Conservation (phyloP, 2,113 vertebrate genomes). For the Saguinus imperator region DNA sequence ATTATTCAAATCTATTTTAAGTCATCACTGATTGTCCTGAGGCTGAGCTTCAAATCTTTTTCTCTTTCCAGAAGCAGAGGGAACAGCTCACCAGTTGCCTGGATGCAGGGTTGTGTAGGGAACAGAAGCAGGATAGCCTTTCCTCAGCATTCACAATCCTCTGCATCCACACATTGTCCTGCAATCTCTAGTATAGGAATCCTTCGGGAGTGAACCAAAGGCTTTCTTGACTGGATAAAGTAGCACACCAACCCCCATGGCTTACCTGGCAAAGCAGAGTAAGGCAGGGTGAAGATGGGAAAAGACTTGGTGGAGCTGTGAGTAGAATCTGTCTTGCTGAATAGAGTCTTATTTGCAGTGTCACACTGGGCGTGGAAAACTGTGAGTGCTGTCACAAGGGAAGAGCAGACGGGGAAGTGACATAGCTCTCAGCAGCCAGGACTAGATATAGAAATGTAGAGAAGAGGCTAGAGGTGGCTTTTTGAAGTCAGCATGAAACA, state of each 20-base stretch:
- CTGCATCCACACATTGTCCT: neutral
- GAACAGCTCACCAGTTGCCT: neutral
- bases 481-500: constrained; percentile 59
- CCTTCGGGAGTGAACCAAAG: neutral
- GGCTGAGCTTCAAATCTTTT: neutral
- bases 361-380: constrained; percentile 68
- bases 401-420: constrained; percentile 82
- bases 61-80: neutral
- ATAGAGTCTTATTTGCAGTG: constrained; percentile 69
- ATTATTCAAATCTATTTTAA: constrained; percentile 8
- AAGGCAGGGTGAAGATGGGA: neutral
- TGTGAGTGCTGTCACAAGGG: constrained; percentile 71
- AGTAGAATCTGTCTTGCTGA: constrained; percentile 61
- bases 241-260: neutral
- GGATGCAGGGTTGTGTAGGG: neutral
- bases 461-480: constrained; percentile 37
- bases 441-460: constrained; percentile 54
- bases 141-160: neutral
- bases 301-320: constrained; percentile 7
- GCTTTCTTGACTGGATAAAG: neutral
- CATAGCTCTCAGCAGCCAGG: constrained; percentile 77
- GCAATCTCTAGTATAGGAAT: neutral
- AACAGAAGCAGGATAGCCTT: neutral
- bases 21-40: neutral
- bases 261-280: neutral